A percentile compares a stretch with the other conserved stretches of the same genome.
Evolutionary conservation across 2,888 invertebrate genomes (phyloP).

Genomic region (Trissolcus brochymenae): DNA sequence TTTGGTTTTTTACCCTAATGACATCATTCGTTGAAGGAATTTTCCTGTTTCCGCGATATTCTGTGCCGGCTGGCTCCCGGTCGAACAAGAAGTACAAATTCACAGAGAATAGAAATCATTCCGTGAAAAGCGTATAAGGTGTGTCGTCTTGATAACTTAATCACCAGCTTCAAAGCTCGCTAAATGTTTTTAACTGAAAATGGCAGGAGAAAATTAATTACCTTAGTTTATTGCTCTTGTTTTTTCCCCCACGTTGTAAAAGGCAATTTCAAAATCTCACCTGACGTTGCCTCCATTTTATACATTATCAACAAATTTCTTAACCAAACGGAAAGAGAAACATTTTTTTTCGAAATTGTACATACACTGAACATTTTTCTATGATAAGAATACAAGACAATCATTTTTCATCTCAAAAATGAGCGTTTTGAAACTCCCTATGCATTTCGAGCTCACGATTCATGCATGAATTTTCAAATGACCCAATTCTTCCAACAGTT

Average conservation of each 20-base stretch:
- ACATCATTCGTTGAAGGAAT: not conserved
- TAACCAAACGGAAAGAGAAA: too few species aligned
- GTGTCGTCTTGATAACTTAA: constrained; percentile 38
- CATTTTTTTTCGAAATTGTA: too few species aligned
- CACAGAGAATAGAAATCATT: constrained; percentile 36
- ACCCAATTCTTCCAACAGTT: constrained; percentile 19
- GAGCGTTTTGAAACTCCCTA: too few species aligned
- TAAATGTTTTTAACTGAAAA: constrained; percentile 7
- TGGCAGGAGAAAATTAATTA: constrained; percentile 41
- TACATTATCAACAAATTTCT: too few species aligned
- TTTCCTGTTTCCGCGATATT: constrained; percentile 1
- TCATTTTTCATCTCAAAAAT: too few species aligned
- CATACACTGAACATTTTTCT: too few species aligned
- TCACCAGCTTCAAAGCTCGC: constrained; percentile 23
- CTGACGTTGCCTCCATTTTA: too few species aligned
- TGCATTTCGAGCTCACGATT: too few species aligned
- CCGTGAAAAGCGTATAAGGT: constrained; percentile 32
- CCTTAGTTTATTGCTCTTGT: not conserved
- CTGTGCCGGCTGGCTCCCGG: constrained; percentile 1
- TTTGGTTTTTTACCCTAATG: not conserved
- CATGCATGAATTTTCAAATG: constrained; percentile 6
- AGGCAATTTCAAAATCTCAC: too few species aligned
- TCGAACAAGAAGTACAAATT: constrained; percentile 5
- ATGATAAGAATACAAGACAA: too few species aligned
- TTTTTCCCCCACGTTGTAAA: too few species aligned